Percentiles rank a stretch among this genome's conserved stretches.
Evolutionary conservation across 2,113 vertebrate genomes (phyloP).

Genomic region (Takifugu flavidus): DNA sequence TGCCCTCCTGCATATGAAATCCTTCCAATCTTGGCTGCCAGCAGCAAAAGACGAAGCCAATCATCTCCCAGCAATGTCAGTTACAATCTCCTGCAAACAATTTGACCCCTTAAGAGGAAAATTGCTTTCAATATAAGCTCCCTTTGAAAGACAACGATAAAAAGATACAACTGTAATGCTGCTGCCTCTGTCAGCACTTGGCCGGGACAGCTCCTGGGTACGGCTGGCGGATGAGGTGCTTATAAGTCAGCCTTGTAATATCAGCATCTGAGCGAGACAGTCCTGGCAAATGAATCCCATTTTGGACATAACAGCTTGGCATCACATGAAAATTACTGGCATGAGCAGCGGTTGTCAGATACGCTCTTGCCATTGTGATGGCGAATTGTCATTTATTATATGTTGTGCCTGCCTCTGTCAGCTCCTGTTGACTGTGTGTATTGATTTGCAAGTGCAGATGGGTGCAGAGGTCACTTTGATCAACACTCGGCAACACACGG

Average conservation of each 20-base stretch:
- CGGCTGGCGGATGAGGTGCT: conserved; percentile 79
- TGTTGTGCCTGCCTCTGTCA: conserved; percentile 83
- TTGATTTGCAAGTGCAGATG: conserved; percentile 84
- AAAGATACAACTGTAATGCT: conserved; percentile 81
- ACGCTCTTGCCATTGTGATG: conserved; percentile 76
- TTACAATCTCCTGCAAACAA: conserved; percentile 79
- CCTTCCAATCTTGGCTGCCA: conserved; percentile 68
- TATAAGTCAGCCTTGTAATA: conserved; percentile 84
- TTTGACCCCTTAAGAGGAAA: conserved; percentile 80
- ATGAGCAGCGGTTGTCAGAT: conserved; percentile 83
- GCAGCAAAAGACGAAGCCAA: conserved; percentile 69
- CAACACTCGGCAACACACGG: conserved; percentile 78
- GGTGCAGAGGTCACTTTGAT: conserved; percentile 91
- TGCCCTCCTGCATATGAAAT: conserved; percentile 68
- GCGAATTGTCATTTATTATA: conserved; percentile 89
- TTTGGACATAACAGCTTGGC: conserved; percentile 85
- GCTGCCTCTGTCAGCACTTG: conserved; percentile 76
- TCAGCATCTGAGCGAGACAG: conserved; percentile 81
- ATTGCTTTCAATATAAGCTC: conserved; percentile 82
- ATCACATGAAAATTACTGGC: conserved; percentile 86
- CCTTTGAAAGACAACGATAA: conserved; percentile 78
- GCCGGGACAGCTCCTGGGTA: conserved; percentile 70
- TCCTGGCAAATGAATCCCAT: conserved; percentile 82
- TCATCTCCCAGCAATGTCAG: conserved; percentile 74
- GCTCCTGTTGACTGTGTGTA: conserved; percentile 77